Evolutionary conservation across 2,888 invertebrate species (phyloP).

Genomic region (Limnephilus rhombicus): DNA sequence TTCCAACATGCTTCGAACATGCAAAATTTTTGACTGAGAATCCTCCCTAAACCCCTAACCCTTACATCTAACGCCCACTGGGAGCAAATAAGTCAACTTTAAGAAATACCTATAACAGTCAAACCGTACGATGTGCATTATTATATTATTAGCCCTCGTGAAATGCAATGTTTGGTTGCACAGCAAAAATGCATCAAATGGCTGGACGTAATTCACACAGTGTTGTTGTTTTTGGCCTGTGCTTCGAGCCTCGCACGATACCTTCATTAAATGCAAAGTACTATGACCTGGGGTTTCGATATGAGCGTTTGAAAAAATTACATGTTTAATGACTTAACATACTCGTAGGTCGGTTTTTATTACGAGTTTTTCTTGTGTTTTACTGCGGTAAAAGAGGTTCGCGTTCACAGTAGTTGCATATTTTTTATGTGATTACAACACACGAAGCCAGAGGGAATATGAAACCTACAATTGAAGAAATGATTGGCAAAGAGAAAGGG

Average conservation of each 20-base stretch:
- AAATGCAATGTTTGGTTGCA: slow-evolving; percentile 38
- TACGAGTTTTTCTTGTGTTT: neutral
- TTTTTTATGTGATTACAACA: neutral
- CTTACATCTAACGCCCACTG: no score
- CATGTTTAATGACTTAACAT: neutral
- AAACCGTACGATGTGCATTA: neutral
- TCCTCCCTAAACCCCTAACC: no score
- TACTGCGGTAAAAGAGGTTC: neutral
- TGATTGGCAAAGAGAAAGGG: neutral
- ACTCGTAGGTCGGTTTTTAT: neutral
- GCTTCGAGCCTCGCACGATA: slow-evolving; percentile 2
- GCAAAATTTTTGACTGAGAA: no score
- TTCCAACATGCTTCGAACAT: no score
- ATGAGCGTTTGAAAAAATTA: neutral
- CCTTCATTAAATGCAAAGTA: slow-evolving; percentile 40
- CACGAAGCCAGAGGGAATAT: neutral
- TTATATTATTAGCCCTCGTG: neutral
- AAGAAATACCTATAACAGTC: neutral
- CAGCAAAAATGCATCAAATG: slow-evolving; percentile 15
- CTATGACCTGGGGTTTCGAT: slow-evolving; percentile 8
- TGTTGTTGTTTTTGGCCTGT: slow-evolving; percentile 28
- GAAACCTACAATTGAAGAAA: neutral
- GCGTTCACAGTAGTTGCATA: slow-evolving; percentile 1
- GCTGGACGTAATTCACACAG: slow-evolving; percentile 6
- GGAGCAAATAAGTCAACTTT: neutral